Percentiles rank a stretch among this genome's conserved stretches.
Conservation (phyloP, 1,140 invertebrate genomes). For the Papilio polytes region DNA sequence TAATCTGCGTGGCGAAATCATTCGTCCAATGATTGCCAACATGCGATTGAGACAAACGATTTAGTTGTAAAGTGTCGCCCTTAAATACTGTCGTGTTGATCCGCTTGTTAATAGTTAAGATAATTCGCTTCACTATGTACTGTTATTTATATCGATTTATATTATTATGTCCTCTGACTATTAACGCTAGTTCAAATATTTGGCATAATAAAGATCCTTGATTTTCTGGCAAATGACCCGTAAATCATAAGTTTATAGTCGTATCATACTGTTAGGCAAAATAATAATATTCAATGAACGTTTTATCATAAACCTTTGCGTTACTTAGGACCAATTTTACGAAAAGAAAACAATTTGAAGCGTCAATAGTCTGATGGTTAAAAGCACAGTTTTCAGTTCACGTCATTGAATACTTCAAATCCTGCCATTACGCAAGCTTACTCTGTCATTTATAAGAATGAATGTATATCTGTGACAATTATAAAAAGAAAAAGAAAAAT, state of each 20-base stretch:
- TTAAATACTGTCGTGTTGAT: slow-evolving; percentile 8
- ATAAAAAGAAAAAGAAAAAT: too few species aligned
- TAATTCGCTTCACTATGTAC: not conserved
- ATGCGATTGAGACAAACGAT: slow-evolving; percentile 29
- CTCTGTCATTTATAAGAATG: too few species aligned
- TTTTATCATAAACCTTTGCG: not conserved
- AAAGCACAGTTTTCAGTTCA: too few species aligned
- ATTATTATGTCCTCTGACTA: not conserved
- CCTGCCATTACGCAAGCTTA: too few species aligned
- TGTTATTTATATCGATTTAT: slow-evolving; percentile 7
- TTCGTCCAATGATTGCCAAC: slow-evolving; percentile 25
- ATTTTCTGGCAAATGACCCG: not conserved
- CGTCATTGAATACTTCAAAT: too few species aligned
- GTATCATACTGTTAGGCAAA: not conserved
- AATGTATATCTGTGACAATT: too few species aligned
- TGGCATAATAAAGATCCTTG: not conserved
- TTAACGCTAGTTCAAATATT: not conserved
- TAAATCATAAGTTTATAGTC: not conserved
- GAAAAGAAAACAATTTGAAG: not conserved
- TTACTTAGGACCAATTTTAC: not conserved
- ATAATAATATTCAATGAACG: too few species aligned
- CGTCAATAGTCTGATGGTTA: too few species aligned
- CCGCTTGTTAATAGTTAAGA: not conserved
- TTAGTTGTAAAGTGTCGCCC: not conserved
- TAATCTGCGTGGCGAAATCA: slow-evolving; percentile 23